A percentile compares a stretch with the other conserved stretches of the same genome.
phyloP scores from a whole-genome alignment of 2,888 invertebrate species.

The Isoperla grammatica region DNA sequence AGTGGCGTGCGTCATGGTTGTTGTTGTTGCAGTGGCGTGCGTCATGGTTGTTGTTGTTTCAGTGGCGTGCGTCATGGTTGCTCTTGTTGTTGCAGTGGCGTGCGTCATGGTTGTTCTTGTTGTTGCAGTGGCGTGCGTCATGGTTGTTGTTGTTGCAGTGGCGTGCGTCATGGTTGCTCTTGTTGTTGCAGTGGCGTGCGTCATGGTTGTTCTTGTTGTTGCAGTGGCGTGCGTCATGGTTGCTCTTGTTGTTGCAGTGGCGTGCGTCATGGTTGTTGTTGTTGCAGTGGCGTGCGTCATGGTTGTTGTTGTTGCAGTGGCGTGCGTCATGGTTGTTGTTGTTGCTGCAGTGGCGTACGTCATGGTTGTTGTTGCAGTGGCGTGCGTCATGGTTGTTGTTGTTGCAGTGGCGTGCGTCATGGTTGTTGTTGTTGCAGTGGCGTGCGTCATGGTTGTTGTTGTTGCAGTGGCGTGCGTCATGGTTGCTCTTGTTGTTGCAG shows the following conservation, averaged over 20 bases:
- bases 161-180: conserved; percentile 66
- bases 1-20: conserved; percentile 78
- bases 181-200: conserved; percentile 76
- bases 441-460: conserved; percentile 59
- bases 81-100: conserved; percentile 67
- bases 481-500: conserved; percentile 61
- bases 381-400: conserved; percentile 59
- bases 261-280: conserved; percentile 59
- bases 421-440: conserved; percentile 63
- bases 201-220: conserved; percentile 49
- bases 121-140: conserved; percentile 82
- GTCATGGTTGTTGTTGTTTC: conserved; percentile 50
- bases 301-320: conserved; percentile 63
- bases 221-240: conserved; percentile 81
- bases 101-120: conserved; percentile 55
- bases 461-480: conserved; percentile 78
- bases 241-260: conserved; percentile 66
- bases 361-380: conserved; percentile 66
- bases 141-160: conserved; percentile 60
- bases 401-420: conserved; percentile 83
- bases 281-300: conserved; percentile 83
- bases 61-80: conserved; percentile 85
- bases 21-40: conserved; percentile 74
- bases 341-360: conserved; percentile 74
- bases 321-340: conserved; percentile 60